phyloP scores from a whole-genome alignment of 1,140 invertebrate genomes.

The Triops longicaudatus region DNA sequence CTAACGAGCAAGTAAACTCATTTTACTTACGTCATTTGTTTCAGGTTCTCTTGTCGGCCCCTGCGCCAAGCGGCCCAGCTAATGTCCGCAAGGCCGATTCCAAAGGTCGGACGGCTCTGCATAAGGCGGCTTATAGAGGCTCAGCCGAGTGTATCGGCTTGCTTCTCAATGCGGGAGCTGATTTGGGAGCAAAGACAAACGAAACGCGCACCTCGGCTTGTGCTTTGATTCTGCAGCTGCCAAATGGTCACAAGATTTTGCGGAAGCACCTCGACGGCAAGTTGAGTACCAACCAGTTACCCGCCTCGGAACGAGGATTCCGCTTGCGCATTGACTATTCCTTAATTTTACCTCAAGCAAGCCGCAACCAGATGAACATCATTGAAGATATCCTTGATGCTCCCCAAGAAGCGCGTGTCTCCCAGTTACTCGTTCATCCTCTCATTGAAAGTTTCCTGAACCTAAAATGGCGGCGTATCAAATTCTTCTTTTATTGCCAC shows the following conservation, averaged over 20 bases:
- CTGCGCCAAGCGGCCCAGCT: neutral
- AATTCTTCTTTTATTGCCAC: slow-evolving; percentile 43
- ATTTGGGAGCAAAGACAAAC: slow-evolving; percentile 40
- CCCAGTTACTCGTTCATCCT: slow-evolving; percentile 45
- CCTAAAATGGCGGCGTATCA: slow-evolving; percentile 47
- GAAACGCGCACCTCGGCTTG: slow-evolving; percentile 37
- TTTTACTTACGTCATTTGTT: neutral
- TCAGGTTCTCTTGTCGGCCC: slow-evolving; percentile 1
- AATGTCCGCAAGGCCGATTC: slow-evolving; percentile 37
- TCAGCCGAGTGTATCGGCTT: slow-evolving; percentile 42
- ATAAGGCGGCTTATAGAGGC: slow-evolving; percentile 43
- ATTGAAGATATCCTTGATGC: slow-evolving; percentile 44
- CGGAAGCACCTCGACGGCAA: slow-evolving; percentile 20
- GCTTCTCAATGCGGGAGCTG: slow-evolving; percentile 42
- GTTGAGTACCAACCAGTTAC: slow-evolving; percentile 22
- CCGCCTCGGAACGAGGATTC: slow-evolving; percentile 24
- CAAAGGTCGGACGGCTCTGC: slow-evolving; percentile 45
- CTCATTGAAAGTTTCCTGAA: slow-evolving; percentile 47
- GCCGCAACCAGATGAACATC: slow-evolving; percentile 42
- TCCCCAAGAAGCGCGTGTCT: slow-evolving; percentile 42
- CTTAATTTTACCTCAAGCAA: slow-evolving; percentile 21
- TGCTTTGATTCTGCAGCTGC: slow-evolving; percentile 26
- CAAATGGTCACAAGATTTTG: slow-evolving; percentile 27
- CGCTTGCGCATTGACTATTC: slow-evolving; percentile 27
- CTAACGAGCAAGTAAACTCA: too few relatives aligned